Evolutionary conservation across 2,113 vertebrate species (phyloP).

Genomic region (Alouatta palliata): DNA sequence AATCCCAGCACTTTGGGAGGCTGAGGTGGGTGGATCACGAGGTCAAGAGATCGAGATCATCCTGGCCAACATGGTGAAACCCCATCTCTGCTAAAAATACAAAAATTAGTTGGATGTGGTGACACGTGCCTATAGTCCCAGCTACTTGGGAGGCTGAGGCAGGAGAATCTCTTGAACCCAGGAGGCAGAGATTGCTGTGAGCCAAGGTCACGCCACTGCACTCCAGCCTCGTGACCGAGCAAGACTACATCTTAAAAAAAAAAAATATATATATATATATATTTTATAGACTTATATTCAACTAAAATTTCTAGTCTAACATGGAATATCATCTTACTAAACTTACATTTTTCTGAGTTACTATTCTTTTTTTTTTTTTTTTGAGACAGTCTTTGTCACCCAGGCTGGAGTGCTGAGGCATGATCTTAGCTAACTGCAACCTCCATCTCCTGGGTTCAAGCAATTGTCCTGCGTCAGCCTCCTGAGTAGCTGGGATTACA

Average conservation of each 20-base stretch:
- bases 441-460: not conserved
- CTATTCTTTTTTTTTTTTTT: not conserved
- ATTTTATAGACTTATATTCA: not conserved
- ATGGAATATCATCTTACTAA: not conserved
- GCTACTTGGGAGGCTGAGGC: too few species aligned
- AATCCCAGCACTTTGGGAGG: too few species aligned
- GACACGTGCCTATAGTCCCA: rapidly evolving
- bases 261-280: too few species aligned
- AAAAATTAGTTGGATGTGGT: too few species aligned
- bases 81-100: too few species aligned
- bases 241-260: not conserved
- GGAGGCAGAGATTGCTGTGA: not conserved
- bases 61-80: too few species aligned
- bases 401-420: not conserved
- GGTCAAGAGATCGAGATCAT: too few species aligned
- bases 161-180: too few species aligned
- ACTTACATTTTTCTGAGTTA: constrained; percentile 1
- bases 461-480: not conserved
- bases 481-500: not conserved
- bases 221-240: not conserved
- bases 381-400: not conserved
- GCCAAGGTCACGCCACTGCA: not conserved
- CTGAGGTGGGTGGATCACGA: too few species aligned
- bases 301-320: constrained; percentile 31
- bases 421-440: not conserved